Evolutionary conservation across 2,113 vertebrate genomes (phyloP).

Genomic region (Notothenia rossii): DNA sequence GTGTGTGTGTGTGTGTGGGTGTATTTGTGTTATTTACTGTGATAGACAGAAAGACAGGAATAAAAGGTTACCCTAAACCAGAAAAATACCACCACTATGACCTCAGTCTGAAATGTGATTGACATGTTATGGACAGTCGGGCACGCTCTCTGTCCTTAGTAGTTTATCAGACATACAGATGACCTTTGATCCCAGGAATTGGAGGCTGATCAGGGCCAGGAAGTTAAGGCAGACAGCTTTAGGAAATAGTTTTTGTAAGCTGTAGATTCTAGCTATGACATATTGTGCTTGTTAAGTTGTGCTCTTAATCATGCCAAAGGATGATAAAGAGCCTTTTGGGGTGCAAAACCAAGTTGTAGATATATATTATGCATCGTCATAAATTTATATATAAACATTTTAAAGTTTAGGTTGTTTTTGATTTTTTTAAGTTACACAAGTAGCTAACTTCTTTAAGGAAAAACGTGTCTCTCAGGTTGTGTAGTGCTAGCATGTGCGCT

Average conservation of each 20-base stretch:
- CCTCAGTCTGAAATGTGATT: slow-evolving; percentile 38
- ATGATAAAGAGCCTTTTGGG: not conserved
- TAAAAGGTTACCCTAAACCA: slow-evolving; percentile 22
- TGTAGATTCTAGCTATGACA: slow-evolving; percentile 17
- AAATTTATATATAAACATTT: not conserved
- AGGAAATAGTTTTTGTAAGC: slow-evolving; percentile 45
- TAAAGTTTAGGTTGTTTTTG: no score
- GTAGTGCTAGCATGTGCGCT: no score
- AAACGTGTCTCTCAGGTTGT: no score
- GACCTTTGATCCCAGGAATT: slow-evolving; percentile 63
- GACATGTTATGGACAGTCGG: slow-evolving; percentile 48
- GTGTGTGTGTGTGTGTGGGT: slow-evolving; percentile 62
- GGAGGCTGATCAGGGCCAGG: slow-evolving; percentile 63
- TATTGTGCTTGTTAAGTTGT: not conserved
- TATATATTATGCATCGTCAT: no score
- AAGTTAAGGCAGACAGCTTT: slow-evolving; percentile 52
- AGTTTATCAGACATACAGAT: slow-evolving; percentile 57
- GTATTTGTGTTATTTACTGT: slow-evolving; percentile 35
- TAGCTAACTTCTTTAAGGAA: no score
- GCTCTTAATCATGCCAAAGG: not conserved
- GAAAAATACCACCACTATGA: slow-evolving; percentile 25
- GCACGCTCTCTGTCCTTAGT: slow-evolving; percentile 10
- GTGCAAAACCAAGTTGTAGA: not conserved
- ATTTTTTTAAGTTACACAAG: no score
- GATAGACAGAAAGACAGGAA: slow-evolving; percentile 27